phyloP scores from a whole-genome alignment of 1,140 invertebrate species.

The Eciton burchellii region DNA sequence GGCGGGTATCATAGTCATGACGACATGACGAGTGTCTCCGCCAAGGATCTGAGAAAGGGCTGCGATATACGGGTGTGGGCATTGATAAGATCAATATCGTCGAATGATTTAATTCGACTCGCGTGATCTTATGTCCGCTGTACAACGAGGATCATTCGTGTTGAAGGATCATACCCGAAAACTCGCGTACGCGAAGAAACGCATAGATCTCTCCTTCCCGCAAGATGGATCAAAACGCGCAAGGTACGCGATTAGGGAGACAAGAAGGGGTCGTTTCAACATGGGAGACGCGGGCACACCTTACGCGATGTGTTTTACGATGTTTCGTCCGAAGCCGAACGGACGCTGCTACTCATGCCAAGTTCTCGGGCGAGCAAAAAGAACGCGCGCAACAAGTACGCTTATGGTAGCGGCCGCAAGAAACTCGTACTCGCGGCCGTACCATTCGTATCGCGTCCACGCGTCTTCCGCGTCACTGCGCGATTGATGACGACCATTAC shows the following conservation, averaged over 20 bases:
- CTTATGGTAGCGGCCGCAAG: conserved; percentile 68
- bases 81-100: conserved; percentile 41
- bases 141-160: not conserved
- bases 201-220: not conserved
- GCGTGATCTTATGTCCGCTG: conserved; percentile 6
- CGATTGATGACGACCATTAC: conserved; percentile 63
- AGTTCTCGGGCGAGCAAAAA: conserved; percentile 69
- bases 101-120: conserved; percentile 45
- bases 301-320: conserved; percentile 47
- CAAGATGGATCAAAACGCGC: too few relatives aligned
- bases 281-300: conserved; percentile 3
- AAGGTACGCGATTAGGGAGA: conserved; percentile 9
- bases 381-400: conserved; percentile 46
- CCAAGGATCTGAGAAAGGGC: not conserved
- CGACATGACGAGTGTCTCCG: conserved; percentile 60
- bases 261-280: not conserved
- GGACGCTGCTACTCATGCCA: conserved; percentile 32
- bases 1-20: conserved; percentile 66
- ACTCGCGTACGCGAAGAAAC: not conserved
- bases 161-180: too few relatives aligned
- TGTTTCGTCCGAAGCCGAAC: conserved; percentile 15
- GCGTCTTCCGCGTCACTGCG: conserved; percentile 62
- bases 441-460: conserved; percentile 61
- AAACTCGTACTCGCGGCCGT: conserved; percentile 66
- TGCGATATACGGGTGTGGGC: conserved; percentile 7